These are phyloP conservation scores for Marmota monax DNA, from an alignment of 2,113 vertebrate species.

Conservation along the genomic window DNA sequence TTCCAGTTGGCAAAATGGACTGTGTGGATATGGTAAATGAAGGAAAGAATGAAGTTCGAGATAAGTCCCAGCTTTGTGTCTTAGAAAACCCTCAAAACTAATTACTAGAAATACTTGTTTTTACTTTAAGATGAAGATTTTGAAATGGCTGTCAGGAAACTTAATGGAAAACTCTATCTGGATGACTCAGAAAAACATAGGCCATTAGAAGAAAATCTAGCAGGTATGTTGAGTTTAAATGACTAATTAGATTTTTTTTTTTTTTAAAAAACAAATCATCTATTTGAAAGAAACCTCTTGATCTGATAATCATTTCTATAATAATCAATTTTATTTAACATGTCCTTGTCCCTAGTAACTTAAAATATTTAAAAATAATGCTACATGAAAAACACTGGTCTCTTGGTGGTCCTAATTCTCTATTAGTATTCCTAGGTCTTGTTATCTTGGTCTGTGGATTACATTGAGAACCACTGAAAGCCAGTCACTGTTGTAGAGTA, in stretches of 20 bases:
- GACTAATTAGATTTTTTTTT: neutral
- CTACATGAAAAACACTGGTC: neutral
- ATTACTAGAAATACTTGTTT: slow-evolving; percentile 69
- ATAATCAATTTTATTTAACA: neutral
- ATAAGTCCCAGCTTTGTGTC: neutral
- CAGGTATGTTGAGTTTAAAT: slow-evolving; percentile 83
- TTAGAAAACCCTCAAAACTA: neutral
- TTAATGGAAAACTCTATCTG: slow-evolving; percentile 95
- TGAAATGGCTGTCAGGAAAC: slow-evolving; percentile 94
- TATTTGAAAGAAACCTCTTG: neutral
- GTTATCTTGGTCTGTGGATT: neutral
- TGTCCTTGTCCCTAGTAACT: neutral
- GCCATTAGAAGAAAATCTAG: slow-evolving; percentile 65
- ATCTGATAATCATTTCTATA: neutral
- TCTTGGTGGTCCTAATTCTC: neutral
- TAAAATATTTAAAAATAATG: slow-evolving; percentile 35
- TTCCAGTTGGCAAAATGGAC: neutral
- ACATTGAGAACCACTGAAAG: neutral
- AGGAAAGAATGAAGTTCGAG: neutral
- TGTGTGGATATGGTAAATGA: neutral
- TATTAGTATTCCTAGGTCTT: neutral
- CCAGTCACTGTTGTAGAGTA: neutral
- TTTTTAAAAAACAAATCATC: neutral
- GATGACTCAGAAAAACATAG: slow-evolving; percentile 83
- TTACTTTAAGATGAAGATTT: slow-evolving; percentile 95